Evolutionary conservation across 2,888 invertebrate genomes (phyloP).

Genomic region (Oxycera nigricornis): DNA sequence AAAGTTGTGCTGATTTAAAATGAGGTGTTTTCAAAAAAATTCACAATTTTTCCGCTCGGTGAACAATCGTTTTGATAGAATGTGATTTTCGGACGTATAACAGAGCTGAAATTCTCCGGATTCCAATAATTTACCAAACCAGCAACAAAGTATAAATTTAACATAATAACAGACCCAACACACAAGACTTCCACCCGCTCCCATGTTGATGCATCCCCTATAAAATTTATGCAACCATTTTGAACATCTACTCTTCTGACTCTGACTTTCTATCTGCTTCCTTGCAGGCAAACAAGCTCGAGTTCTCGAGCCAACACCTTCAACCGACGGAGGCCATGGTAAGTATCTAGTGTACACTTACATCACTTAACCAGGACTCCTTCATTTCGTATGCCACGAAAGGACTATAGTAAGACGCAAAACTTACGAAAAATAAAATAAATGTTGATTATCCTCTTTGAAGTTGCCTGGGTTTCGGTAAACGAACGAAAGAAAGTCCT

Average conservation of each 20-base stretch:
- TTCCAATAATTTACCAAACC: too few relatives aligned
- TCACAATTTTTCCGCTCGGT: too few relatives aligned
- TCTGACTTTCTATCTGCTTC: constrained; percentile 42
- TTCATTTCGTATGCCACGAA: background rate
- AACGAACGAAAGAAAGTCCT: background rate
- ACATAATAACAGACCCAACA: background rate
- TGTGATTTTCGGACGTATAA: too few relatives aligned
- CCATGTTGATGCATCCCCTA: constrained; percentile 6
- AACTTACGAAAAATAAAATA: background rate
- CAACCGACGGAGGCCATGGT: constrained; percentile 59
- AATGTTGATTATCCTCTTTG: background rate
- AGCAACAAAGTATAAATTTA: background rate
- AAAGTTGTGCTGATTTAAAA: too few relatives aligned
- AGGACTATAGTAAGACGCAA: background rate
- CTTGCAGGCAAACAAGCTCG: constrained; percentile 59
- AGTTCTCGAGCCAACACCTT: constrained; percentile 56
- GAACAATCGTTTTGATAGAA: too few relatives aligned
- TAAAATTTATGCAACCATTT: constrained; percentile 1
- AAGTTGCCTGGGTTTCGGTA: too few relatives aligned
- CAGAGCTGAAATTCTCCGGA: too few relatives aligned
- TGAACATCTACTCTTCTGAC: background rate
- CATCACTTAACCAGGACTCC: background rate
- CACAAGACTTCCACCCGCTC: constrained; percentile 7
- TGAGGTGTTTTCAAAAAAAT: too few relatives aligned
- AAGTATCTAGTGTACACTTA: constrained; percentile 23